Evolutionary conservation across 37 sponge, comb jelly and placozoan genomes (phyloP).

Genomic region (Beroe forskalii): DNA sequence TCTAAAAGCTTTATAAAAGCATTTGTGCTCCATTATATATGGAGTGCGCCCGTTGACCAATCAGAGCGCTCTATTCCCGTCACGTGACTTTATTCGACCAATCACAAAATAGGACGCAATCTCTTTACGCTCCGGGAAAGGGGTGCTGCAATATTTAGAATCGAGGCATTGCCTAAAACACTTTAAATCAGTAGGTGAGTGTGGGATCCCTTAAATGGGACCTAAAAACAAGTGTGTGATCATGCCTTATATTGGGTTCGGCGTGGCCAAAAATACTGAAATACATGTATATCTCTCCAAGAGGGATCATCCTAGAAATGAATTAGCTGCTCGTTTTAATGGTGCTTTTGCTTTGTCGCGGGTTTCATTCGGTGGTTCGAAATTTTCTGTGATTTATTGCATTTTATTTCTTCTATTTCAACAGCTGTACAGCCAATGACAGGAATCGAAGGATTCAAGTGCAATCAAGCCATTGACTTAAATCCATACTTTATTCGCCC

Average conservation of each 20-base stretch:
- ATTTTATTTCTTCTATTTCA: too few relatives aligned
- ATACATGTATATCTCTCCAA: not conserved
- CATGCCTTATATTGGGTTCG: not conserved
- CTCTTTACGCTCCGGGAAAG: not conserved
- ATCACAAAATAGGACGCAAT: not conserved
- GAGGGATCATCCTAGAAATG: too few relatives aligned
- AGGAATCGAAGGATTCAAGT: too few relatives aligned
- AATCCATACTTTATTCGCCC: too few relatives aligned
- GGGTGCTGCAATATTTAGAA: not conserved
- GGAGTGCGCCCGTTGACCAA: not conserved
- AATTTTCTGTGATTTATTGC: too few relatives aligned
- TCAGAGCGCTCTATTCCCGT: not conserved
- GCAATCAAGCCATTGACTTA: too few relatives aligned
- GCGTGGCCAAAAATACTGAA: not conserved
- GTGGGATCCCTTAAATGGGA: not conserved
- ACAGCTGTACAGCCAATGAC: too few relatives aligned
- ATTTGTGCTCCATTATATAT: slow-evolving; percentile 52
- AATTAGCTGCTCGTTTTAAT: too few relatives aligned
- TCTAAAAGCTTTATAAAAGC: slow-evolving; percentile 61
- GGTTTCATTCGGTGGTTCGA: too few relatives aligned
- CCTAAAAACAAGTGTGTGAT: not conserved
- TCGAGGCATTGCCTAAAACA: not conserved
- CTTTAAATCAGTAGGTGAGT: too few relatives aligned
- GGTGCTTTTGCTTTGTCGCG: too few relatives aligned
- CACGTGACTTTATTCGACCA: slow-evolving; percentile 3